Conservation (phyloP, 2,888 invertebrate genomes). For the Meganola albula region DNA sequence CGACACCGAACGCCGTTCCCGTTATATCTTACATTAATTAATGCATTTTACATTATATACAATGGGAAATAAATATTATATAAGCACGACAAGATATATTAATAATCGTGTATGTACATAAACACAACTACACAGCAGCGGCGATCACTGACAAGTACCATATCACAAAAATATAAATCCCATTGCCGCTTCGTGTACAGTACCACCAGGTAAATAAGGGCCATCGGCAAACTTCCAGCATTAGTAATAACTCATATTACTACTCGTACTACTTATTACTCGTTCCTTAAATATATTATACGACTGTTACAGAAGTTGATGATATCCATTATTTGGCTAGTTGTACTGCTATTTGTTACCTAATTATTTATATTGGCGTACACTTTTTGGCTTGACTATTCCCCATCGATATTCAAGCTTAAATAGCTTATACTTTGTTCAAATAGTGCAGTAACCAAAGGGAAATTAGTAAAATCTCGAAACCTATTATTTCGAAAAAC, state of each 20-base stretch:
- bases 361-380: conserved; percentile 51
- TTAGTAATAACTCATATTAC: too few relatives aligned
- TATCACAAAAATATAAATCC: conserved; percentile 60
- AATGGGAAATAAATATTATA: conserved; percentile 71
- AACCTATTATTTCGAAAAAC: too few relatives aligned
- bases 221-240: too few relatives aligned
- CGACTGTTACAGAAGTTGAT: too few relatives aligned
- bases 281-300: too few relatives aligned
- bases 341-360: conserved; percentile 36
- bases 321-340: too few relatives aligned
- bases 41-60: conserved; percentile 71
- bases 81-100: conserved; percentile 58
- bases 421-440: too few relatives aligned
- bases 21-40: conserved; percentile 31
- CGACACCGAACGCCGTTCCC: conserved; percentile 31
- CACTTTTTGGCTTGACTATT: conserved; percentile 69
- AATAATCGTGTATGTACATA: conserved; percentile 66
- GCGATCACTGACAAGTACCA: conserved; percentile 30
- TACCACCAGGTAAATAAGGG: too few relatives aligned
- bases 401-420: conserved; percentile 33
- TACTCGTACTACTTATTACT: too few relatives aligned
- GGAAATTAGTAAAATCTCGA: too few relatives aligned
- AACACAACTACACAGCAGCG: conserved; percentile 37
- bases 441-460: too few relatives aligned
- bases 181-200: too few relatives aligned